phyloP scores from a whole-genome alignment of 2,888 invertebrate genomes.

The Drosophila suboccidentalis region DNA sequence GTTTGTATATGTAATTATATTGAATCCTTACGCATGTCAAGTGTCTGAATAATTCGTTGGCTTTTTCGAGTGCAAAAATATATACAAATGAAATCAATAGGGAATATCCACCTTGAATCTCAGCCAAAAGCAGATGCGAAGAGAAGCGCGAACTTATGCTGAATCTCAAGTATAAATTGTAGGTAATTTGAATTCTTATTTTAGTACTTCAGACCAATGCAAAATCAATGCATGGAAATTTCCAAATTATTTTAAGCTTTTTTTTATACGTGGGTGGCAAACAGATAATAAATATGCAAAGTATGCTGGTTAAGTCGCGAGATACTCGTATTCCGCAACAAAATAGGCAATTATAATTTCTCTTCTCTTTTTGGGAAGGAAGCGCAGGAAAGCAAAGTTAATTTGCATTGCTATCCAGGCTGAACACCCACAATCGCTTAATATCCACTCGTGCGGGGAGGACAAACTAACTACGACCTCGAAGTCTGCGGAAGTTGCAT shows the following conservation, averaged over 20 bases:
- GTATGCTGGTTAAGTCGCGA: slow-evolving; percentile 32
- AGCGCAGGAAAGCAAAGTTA: slow-evolving; percentile 29
- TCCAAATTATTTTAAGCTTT: slow-evolving; percentile 10
- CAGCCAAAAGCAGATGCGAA: slow-evolving; percentile 12
- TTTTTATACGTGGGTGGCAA: slow-evolving; percentile 8
- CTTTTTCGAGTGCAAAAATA: slow-evolving; percentile 48
- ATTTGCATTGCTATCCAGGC: slow-evolving; percentile 39
- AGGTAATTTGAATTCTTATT: slow-evolving; percentile 21
- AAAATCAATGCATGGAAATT: slow-evolving; percentile 52
- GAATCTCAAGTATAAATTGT: slow-evolving; percentile 34
- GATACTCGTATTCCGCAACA: slow-evolving; percentile 32
- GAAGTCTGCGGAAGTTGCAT: slow-evolving; percentile 50
- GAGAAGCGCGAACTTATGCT: slow-evolving; percentile 3
- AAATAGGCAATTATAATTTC: slow-evolving; percentile 64
- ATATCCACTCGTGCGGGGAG: slow-evolving; percentile 4
- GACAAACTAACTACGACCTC: slow-evolving; percentile 15
- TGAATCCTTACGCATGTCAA: background rate
- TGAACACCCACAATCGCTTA: slow-evolving; percentile 7
- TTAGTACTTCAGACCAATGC: background rate
- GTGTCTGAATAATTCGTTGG: slow-evolving; percentile 23
- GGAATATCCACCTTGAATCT: slow-evolving; percentile 29
- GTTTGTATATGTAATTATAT: slow-evolving; percentile 25
- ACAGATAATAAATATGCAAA: slow-evolving; percentile 23
- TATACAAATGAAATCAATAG: slow-evolving; percentile 70
- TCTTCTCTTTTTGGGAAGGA: slow-evolving; percentile 17